phyloP scores from a whole-genome alignment of 2,888 invertebrate species.

The Chydorus sphaericus region DNA sequence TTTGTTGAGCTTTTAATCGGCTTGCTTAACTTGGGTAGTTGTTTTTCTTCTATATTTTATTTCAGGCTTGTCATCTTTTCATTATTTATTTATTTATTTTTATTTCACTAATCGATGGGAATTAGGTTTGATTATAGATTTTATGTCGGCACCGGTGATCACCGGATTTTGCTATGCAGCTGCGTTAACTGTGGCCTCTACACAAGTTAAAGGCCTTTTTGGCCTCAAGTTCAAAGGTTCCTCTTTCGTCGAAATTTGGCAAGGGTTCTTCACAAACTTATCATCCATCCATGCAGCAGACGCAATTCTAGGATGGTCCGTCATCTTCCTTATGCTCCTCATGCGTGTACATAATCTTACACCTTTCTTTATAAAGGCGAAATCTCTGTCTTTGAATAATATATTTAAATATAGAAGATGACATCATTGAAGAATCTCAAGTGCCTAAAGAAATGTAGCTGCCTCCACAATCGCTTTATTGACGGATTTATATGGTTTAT shows the following conservation, averaged over 20 bases:
- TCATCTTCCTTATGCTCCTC: slow-evolving; percentile 54
- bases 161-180: slow-evolving; percentile 74
- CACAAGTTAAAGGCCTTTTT: slow-evolving; percentile 59
- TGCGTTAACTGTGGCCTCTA: slow-evolving; percentile 63
- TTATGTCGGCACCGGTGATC: slow-evolving; percentile 72
- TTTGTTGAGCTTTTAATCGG: slow-evolving; percentile 68
- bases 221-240: slow-evolving; percentile 51
- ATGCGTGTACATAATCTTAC: slow-evolving; percentile 70
- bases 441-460: not conserved
- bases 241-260: slow-evolving; percentile 48
- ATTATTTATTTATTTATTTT: too few relatives aligned
- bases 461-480: slow-evolving; percentile 21
- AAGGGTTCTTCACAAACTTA: slow-evolving; percentile 50
- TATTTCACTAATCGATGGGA: too few relatives aligned
- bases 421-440: not conserved
- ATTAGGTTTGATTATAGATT: slow-evolving; percentile 69
- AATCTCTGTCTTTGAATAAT: too few relatives aligned
- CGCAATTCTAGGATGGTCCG: slow-evolving; percentile 50
- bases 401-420: slow-evolving; percentile 8
- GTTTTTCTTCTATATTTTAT: too few relatives aligned
- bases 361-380: too few relatives aligned
- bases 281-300: slow-evolving; percentile 52
- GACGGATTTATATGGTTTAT: slow-evolving; percentile 55
- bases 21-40: slow-evolving; percentile 61
- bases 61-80: not conserved